Conservation (phyloP, 2,113 vertebrate genomes). For the Hippocampus zosterae region DNA sequence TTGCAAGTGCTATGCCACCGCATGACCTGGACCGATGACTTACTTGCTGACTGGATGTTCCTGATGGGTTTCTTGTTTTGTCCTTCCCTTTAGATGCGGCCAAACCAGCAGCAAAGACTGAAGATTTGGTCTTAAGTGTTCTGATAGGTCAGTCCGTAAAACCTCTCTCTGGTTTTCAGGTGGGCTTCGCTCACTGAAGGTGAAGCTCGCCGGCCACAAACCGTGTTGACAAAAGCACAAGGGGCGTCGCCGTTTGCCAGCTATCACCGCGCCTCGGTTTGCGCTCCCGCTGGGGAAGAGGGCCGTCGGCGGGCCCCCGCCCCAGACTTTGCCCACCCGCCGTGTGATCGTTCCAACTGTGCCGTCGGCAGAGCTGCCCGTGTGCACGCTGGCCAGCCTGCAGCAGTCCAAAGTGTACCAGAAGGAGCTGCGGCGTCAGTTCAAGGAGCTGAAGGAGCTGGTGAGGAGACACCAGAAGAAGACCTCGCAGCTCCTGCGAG, state of each 20-base stretch:
- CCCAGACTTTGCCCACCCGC: too few relatives aligned
- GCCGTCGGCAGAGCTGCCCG: slow-evolving; percentile 78
- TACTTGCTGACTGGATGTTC: background rate
- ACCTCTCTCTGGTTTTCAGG: too few relatives aligned
- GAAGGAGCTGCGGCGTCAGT: slow-evolving; percentile 92
- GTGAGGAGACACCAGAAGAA: slow-evolving; percentile 95
- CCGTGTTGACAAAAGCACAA: too few relatives aligned
- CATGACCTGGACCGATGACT: background rate
- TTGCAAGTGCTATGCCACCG: too few relatives aligned
- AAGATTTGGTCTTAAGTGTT: slow-evolving; percentile 92
- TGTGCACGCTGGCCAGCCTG: slow-evolving; percentile 82
- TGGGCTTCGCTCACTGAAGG: background rate
- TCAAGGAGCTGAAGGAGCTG: slow-evolving; percentile 97
- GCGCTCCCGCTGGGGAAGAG: too few relatives aligned
- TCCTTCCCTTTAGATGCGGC: slow-evolving; percentile 73
- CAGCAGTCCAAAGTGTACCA: slow-evolving; percentile 91
- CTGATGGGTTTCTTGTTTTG: slow-evolving; percentile 4
- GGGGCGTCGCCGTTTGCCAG: too few relatives aligned
- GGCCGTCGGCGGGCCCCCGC: too few relatives aligned
- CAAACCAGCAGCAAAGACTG: slow-evolving; percentile 88
- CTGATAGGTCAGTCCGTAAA: slow-evolving; percentile 81
- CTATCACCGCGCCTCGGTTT: too few relatives aligned
- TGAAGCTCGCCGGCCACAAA: too few relatives aligned
- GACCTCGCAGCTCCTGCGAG: slow-evolving; percentile 74
- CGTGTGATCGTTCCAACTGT: background rate